Percentiles rank a stretch among this genome's conserved stretches.
Evolutionary conservation across 2,888 invertebrate species (phyloP).

Genomic region (Globia sparganii): DNA sequence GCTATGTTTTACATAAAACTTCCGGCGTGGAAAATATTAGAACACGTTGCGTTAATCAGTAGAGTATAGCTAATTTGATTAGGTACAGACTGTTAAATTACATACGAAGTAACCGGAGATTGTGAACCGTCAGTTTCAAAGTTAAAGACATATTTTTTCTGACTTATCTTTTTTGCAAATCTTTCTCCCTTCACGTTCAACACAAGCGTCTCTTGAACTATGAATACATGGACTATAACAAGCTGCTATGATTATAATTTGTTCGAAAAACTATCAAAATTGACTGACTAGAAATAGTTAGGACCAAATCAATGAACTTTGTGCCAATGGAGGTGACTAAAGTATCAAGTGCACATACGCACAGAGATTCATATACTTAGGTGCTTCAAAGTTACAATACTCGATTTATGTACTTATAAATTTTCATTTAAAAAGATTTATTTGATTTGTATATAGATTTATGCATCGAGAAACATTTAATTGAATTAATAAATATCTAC

Average conservation of each 20-base stretch:
- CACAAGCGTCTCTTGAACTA: constrained; percentile 35
- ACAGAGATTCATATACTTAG: constrained; percentile 56
- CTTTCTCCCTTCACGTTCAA: constrained; percentile 24
- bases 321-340: constrained; percentile 57
- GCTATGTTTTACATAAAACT: not conserved
- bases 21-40: not conserved
- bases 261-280: constrained; percentile 50
- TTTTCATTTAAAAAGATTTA: constrained; percentile 31
- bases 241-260: constrained; percentile 49
- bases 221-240: constrained; percentile 40
- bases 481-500: constrained; percentile 54
- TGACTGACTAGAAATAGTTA: constrained; percentile 51
- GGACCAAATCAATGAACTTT: constrained; percentile 53
- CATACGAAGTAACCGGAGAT: not conserved
- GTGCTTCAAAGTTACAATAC: constrained; percentile 58
- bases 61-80: constrained; percentile 15
- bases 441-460: constrained; percentile 37
- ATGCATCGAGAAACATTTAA: constrained; percentile 38
- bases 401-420: constrained; percentile 38
- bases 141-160: not conserved
- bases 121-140: not conserved
- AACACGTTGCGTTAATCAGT: constrained; percentile 23
- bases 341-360: constrained; percentile 48
- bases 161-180: not conserved
- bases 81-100: not conserved